Percentiles rank a stretch among this genome's conserved stretches.
Conservation (phyloP, 2,888 invertebrate species). For the Pachycephus smyrnensis region DNA sequence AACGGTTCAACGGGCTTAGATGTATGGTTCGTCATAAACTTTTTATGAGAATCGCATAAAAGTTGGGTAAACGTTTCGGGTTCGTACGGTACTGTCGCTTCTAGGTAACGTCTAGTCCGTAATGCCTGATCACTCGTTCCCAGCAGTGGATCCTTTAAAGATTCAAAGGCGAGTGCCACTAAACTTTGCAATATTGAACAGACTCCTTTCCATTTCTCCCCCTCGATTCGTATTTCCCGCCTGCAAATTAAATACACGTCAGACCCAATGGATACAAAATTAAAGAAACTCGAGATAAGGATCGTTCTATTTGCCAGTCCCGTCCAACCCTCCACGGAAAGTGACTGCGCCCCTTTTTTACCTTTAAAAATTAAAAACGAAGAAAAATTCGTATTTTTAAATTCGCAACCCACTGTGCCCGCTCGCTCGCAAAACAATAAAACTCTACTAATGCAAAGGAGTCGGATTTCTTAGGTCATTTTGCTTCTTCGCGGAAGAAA, state of each 20-base stretch:
- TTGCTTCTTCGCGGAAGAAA: constrained; percentile 37
- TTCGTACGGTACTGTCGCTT: background rate
- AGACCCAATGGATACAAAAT: background rate
- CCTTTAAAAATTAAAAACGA: background rate
- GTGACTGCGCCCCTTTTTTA: background rate
- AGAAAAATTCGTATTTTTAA: background rate
- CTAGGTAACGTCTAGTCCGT: background rate
- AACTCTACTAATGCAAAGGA: background rate
- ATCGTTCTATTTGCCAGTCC: background rate
- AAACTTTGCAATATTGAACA: constrained; percentile 22
- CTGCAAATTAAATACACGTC: background rate
- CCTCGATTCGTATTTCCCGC: background rate
- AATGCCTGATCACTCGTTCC: constrained; percentile 10
- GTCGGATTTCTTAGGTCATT: background rate
- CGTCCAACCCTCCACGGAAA: background rate
- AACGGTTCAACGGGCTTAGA: background rate
- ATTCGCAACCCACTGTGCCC: background rate
- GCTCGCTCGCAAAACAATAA: background rate
- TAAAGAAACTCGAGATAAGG: background rate
- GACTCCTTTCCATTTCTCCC: background rate
- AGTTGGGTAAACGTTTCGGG: constrained; percentile 33
- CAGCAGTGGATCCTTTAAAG: constrained; percentile 16
- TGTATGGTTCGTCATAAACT: constrained; percentile 50
- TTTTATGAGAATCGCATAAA: constrained; percentile 56
- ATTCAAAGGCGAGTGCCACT: constrained; percentile 16